Percentiles rank a stretch among this genome's conserved stretches.
Evolutionary conservation across 2,797 vertebrate genomes (phyloP).

Genomic region (Anguilla obscura): DNA sequence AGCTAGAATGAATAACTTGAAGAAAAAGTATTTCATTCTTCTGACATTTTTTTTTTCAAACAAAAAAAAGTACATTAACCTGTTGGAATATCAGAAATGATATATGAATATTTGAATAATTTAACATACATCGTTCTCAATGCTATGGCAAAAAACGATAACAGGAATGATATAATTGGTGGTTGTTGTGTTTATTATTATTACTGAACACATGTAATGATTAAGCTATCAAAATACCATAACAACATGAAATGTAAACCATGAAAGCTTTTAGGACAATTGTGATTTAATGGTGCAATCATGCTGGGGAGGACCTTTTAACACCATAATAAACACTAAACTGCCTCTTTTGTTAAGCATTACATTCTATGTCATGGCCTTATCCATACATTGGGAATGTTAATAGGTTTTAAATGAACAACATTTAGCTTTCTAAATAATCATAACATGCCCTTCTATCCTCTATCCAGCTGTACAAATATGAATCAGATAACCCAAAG

Average conservation of each 20-base stretch:
- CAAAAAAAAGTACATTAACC: neutral
- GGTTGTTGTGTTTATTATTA: slow-evolving; percentile 38
- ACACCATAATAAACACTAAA: slow-evolving; percentile 31
- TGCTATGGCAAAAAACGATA: neutral
- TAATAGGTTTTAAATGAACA: slow-evolving; percentile 39
- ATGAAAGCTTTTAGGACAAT: slow-evolving; percentile 35
- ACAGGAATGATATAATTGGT: slow-evolving; percentile 15
- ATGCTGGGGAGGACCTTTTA: neutral
- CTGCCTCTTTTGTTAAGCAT: neutral
- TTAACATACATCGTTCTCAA: neutral
- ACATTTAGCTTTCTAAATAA: slow-evolving; percentile 41
- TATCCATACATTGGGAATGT: slow-evolving; percentile 32
- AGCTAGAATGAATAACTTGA: slow-evolving; percentile 7
- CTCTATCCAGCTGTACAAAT: slow-evolving; percentile 56
- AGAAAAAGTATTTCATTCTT: neutral
- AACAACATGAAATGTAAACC: slow-evolving; percentile 17
- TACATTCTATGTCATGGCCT: slow-evolving; percentile 16
- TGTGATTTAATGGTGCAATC: slow-evolving; percentile 43
- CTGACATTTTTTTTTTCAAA: neutral
- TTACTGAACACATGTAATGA: slow-evolving; percentile 34
- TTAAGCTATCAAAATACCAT: neutral
- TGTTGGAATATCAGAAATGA: neutral
- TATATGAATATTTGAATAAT: neutral
- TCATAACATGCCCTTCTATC: slow-evolving; percentile 34
- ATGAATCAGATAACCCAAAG: slow-evolving; percentile 34